phyloP scores from a whole-genome alignment of 2,113 vertebrate genomes.

The Grammomys dolichurus region DNA sequence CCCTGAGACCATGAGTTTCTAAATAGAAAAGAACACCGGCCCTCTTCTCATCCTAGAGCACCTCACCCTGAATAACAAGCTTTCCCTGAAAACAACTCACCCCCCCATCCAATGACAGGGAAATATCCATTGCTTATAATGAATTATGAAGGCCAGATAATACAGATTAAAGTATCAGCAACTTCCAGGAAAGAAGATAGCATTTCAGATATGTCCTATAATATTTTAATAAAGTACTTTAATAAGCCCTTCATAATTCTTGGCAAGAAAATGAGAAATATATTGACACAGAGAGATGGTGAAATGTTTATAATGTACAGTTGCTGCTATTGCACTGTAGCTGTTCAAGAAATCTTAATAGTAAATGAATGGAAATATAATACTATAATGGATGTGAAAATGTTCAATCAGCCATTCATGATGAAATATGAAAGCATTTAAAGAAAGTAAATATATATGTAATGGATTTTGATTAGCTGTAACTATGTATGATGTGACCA shows the following conservation, averaged over 20 bases:
- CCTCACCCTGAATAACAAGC: conserved; percentile 33
- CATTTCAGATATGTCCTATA: conserved; percentile 63
- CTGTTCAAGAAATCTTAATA: conserved; percentile 76
- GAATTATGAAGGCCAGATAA: conserved; percentile 59
- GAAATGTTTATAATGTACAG: conserved; percentile 73
- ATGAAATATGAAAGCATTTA: conserved; percentile 78
- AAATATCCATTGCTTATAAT: conserved; percentile 44
- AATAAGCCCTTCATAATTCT: conserved; percentile 76
- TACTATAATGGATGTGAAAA: conserved; percentile 57
- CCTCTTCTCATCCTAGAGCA: not conserved
- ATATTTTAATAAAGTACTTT: conserved; percentile 67
- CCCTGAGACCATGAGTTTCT: conserved; percentile 2
- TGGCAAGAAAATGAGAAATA: conserved; percentile 74
- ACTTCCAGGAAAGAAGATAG: conserved; percentile 58
- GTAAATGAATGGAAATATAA: conserved; percentile 81
- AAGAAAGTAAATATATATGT: conserved; percentile 69
- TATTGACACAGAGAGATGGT: conserved; percentile 72
- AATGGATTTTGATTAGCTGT: conserved; percentile 80
- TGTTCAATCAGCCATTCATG: conserved; percentile 75
- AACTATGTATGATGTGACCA: conserved; percentile 58
- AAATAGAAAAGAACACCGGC: conserved; percentile 27
- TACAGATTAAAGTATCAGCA: conserved; percentile 59
- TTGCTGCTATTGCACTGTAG: conserved; percentile 60
- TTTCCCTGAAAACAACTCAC: conserved; percentile 28
- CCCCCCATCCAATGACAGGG: conserved; percentile 13